phyloP scores from a whole-genome alignment of 2,797 vertebrate species.

The Pantherophis alleghaniensis region DNA sequence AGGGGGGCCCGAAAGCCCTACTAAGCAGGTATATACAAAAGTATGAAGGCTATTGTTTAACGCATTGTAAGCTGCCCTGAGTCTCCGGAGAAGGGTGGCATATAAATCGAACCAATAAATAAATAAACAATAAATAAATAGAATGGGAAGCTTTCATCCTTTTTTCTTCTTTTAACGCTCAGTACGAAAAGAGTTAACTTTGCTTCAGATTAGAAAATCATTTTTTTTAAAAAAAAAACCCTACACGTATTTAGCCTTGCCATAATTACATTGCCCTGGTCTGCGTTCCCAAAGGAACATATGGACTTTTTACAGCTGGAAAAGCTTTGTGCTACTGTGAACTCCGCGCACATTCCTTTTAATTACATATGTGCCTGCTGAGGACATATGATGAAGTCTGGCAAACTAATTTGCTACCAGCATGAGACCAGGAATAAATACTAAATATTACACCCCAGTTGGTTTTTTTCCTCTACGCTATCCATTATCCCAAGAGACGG shows the following conservation, averaged over 20 bases:
- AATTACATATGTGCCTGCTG: slow-evolving; percentile 65
- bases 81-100: too few species aligned
- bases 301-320: slow-evolving; percentile 54
- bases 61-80: too few species aligned
- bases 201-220: slow-evolving; percentile 7
- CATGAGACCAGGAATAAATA: slow-evolving; percentile 47
- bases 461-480: slow-evolving; percentile 37
- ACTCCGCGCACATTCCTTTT: slow-evolving; percentile 42
- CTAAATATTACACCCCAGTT: slow-evolving; percentile 49
- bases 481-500: slow-evolving; percentile 43
- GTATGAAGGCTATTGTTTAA: too few species aligned
- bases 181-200: slow-evolving; percentile 19
- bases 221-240: slow-evolving; percentile 2
- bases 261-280: slow-evolving; percentile 36
- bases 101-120: too few species aligned
- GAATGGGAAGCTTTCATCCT: neutral
- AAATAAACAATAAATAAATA: too few species aligned
- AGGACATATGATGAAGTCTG: slow-evolving; percentile 59
- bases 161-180: neutral
- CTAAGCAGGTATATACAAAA: too few species aligned
- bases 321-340: slow-evolving; percentile 48
- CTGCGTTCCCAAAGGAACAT: slow-evolving; percentile 37
- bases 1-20: too few species aligned
- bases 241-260: slow-evolving; percentile 26
- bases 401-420: slow-evolving; percentile 63